Conservation (phyloP, 2,888 invertebrate species). For the Sminthurinus aureus region DNA sequence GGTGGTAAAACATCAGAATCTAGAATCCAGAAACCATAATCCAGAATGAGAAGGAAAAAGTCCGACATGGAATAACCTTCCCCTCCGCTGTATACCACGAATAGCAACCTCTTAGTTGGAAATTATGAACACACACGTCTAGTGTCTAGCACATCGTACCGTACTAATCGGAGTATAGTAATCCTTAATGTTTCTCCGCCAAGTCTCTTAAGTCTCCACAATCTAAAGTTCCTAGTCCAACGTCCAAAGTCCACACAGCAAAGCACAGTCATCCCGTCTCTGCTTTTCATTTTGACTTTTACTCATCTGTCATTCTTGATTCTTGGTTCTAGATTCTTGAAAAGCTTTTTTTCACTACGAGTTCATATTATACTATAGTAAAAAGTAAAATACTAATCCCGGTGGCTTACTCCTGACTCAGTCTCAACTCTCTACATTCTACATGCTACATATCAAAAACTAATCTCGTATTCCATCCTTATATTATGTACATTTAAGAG, state of each 20-base stretch:
- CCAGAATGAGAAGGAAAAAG: not conserved
- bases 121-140: slow-evolving; percentile 8
- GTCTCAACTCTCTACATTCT: too few relatives aligned
- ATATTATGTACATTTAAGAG: too few relatives aligned
- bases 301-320: slow-evolving; percentile 12
- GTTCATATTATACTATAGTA: not conserved
- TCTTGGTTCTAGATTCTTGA: too few relatives aligned
- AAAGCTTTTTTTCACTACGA: slow-evolving; percentile 3
- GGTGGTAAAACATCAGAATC: not conserved
- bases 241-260: too few relatives aligned
- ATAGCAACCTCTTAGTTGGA: too few relatives aligned
- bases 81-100: not conserved
- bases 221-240: too few relatives aligned
- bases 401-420: too few relatives aligned
- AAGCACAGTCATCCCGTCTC: not conserved
- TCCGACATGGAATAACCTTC: not conserved
- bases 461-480: not conserved
- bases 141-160: too few relatives aligned
- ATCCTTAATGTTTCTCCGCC: not conserved
- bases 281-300: not conserved
- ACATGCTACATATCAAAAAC: not conserved
- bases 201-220: not conserved
- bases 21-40: too few relatives aligned
- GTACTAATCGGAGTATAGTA: not conserved
- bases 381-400: not conserved